Evolutionary conservation across 2,113 vertebrate species (phyloP), one percentile per base, ranked within the genome.

Genomic region (Nerophis lumbriciformis): DNA sequence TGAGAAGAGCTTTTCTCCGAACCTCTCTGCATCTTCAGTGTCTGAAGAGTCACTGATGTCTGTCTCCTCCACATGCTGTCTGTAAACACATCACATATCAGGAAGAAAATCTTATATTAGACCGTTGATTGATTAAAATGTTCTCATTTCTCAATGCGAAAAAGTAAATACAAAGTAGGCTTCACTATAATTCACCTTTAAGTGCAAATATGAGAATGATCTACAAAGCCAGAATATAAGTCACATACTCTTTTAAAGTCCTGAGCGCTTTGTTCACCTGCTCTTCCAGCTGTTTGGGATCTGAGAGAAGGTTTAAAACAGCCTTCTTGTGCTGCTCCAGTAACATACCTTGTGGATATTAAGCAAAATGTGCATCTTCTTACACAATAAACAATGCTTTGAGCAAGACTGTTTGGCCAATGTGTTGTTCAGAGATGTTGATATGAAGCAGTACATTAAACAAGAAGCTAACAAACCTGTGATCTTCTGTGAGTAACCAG

Each of bases 401-500:
- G 28, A 28, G 2, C 28, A 28, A 28, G 28, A 28, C 28, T 28
- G 28, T 28, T 59, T 45, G 39, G 4, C 6, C 39, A 9, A 9
- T 42, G 6, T 42, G 39, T 0, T 19, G 39, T 44, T 15, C 38
- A 19, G 36, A 2, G 36, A 57, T 28, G 28, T 45, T 59, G 13
- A 51, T 7, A 7, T 7, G 49, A n/a, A 3, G 49, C 58, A 16
- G 28, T 5, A 15, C 58, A 13, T 14, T 14, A 14, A 21, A 5
- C 13, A 35, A 47, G 13, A 59, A 48, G 8, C 58, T 63, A 44
- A 28, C 28, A 28, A 4, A 90, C 91, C 91, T 80, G 91, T 92
- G 65, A 92, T 90, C 82, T 92, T 91, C 71, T 92, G 87, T 0
- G 90, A 90, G 65, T 90, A 64, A 5, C 90, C 90, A 0, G 91